Percentiles rank a stretch among this genome's conserved stretches.
phyloP scores from a whole-genome alignment of 2,888 invertebrate species.

The Endotricha flammealis region DNA sequence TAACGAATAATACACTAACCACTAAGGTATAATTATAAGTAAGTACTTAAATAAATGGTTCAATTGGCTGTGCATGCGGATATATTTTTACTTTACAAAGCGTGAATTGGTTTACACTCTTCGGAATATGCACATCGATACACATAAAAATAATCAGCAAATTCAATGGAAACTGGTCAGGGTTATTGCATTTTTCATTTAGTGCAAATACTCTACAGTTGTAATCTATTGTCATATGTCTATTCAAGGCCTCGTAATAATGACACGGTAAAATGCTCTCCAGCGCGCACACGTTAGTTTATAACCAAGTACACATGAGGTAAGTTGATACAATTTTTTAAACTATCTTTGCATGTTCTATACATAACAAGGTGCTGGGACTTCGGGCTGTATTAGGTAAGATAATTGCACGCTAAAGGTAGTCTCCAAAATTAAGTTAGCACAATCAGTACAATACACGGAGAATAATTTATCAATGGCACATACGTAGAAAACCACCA shows the following conservation, averaged over 20 bases:
- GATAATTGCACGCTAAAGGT: slow-evolving; percentile 49
- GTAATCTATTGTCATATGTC: slow-evolving; percentile 42
- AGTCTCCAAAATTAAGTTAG: slow-evolving; percentile 71
- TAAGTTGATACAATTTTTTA: slow-evolving; percentile 46
- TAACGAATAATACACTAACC: too few species aligned
- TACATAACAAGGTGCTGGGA: slow-evolving; percentile 61
- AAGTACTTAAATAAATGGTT: too few species aligned
- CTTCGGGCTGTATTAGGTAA: slow-evolving; percentile 54
- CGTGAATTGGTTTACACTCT: too few species aligned
- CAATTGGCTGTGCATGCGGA: too few species aligned
- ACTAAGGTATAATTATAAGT: too few species aligned
- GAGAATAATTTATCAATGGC: slow-evolving; percentile 34
- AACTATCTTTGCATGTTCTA: slow-evolving; percentile 46
- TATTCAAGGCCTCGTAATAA: slow-evolving; percentile 52
- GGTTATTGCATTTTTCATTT: slow-evolving; percentile 36
- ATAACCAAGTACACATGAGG: slow-evolving; percentile 49
- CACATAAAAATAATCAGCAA: neutral
- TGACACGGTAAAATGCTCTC: slow-evolving; percentile 49
- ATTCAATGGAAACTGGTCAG: slow-evolving; percentile 32
- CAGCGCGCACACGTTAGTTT: slow-evolving; percentile 52
- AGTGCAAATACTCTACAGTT: slow-evolving; percentile 21
- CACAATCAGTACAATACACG: slow-evolving; percentile 32
- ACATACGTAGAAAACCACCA: slow-evolving; percentile 50
- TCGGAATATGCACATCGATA: too few species aligned
- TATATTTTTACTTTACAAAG: too few species aligned